Evolutionary conservation across 2,888 invertebrate genomes (phyloP).

Genomic region (Acleris laterana): DNA sequence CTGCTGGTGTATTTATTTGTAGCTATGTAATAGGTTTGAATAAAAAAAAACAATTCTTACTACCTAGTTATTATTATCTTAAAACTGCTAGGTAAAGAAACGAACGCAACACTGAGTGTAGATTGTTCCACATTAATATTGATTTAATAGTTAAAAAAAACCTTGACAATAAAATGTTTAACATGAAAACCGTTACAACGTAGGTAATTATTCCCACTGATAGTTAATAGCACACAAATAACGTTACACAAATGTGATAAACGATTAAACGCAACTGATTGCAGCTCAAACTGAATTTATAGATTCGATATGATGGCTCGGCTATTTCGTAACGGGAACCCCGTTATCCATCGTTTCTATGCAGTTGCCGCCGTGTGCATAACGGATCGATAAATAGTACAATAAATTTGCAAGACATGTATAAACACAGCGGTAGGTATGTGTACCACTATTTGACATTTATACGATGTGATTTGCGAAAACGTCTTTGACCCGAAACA

Average conservation of each 20-base stretch:
- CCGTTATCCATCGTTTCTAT: slow-evolving; percentile 39
- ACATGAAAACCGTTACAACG: neutral
- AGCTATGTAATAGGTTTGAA: too few species aligned
- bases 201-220: neutral
- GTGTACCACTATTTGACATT: too few species aligned
- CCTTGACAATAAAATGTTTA: neutral
- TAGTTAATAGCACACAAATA: slow-evolving; percentile 1
- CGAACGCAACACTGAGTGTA: too few species aligned
- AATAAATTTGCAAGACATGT: slow-evolving; percentile 17
- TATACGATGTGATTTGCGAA: too few species aligned
- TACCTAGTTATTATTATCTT: too few species aligned
- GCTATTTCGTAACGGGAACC: slow-evolving; percentile 22
- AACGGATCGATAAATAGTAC: slow-evolving; percentile 42
- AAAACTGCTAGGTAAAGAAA: too few species aligned
- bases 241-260: slow-evolving; percentile 4
- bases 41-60: too few species aligned
- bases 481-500: too few species aligned
- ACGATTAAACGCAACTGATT: slow-evolving; percentile 8
- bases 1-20: too few species aligned
- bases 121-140: too few species aligned
- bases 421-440: neutral
- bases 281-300: slow-evolving; percentile 23
- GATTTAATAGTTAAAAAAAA: neutral
- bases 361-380: slow-evolving; percentile 41
- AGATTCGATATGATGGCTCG: slow-evolving; percentile 24